Evolutionary conservation across 2,113 vertebrate species (phyloP).

Genomic region (Sigmodon hispidus): DNA sequence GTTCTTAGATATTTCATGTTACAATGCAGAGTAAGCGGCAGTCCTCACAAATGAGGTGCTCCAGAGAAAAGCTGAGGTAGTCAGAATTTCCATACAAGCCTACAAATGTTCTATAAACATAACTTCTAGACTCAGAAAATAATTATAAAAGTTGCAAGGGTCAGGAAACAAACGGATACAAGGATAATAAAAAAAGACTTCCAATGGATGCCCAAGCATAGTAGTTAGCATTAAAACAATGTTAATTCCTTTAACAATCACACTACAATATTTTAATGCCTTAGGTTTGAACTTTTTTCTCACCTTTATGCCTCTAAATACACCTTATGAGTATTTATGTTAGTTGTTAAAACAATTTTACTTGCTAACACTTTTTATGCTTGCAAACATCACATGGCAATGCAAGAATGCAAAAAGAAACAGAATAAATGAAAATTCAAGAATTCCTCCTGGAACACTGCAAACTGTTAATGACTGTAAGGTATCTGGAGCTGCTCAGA

Average conservation of each 20-base stretch:
- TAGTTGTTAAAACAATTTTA: conserved; percentile 18
- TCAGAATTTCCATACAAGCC: not conserved
- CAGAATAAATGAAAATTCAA: not conserved
- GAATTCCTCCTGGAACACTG: conserved; percentile 8
- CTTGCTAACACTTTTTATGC: not conserved
- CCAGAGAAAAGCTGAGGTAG: conserved; percentile 2
- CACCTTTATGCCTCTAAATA: not conserved
- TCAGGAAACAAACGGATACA: not conserved
- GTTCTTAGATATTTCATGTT: conserved; percentile 10
- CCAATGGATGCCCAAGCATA: conserved; percentile 25
- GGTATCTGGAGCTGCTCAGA: conserved; percentile 29
- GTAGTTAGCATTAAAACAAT: not conserved
- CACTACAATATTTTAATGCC: conserved; percentile 27
- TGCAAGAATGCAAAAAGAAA: conserved; percentile 35
- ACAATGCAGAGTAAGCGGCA: not conserved
- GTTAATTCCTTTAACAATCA: not conserved
- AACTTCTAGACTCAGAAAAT: not conserved
- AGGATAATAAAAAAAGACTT: not conserved
- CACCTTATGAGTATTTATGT: not conserved
- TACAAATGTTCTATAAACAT: not conserved
- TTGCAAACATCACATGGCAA: conserved; percentile 21
- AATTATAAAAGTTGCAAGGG: not conserved
- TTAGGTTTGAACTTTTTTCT: conserved; percentile 33
- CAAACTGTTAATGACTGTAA: not conserved
- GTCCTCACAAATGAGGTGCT: not conserved